These are phyloP conservation scores for Xiphophorus maculatus DNA, from an alignment of 2,113 vertebrate genomes.

Conservation along the genomic window DNA sequence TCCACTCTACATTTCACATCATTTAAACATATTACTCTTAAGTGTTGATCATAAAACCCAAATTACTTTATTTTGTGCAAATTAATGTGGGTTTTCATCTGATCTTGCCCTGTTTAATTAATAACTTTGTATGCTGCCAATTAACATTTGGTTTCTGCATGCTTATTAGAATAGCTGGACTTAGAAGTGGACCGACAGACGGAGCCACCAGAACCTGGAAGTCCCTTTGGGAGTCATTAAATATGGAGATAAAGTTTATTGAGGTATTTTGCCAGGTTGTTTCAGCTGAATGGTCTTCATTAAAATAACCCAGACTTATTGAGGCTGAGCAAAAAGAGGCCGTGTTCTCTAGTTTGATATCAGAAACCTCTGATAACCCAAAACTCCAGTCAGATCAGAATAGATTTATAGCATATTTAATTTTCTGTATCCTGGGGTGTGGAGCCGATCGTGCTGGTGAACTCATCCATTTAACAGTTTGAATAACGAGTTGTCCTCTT, in stretches of 20 bases:
- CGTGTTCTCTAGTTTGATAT: slow-evolving; percentile 44
- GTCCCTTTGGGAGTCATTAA: slow-evolving; percentile 70
- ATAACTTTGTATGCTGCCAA: slow-evolving; percentile 12
- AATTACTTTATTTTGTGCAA: not conserved
- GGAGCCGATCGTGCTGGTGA: slow-evolving; percentile 40
- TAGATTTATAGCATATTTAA: slow-evolving; percentile 46
- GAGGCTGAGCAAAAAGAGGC: slow-evolving; percentile 42
- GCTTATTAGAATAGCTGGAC: slow-evolving; percentile 32
- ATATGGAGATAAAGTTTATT: slow-evolving; percentile 55
- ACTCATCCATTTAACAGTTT: slow-evolving; percentile 66
- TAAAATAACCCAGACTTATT: slow-evolving; percentile 58
- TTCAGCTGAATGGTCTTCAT: slow-evolving; percentile 62
- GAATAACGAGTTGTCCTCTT: slow-evolving; percentile 68
- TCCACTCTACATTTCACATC: not conserved
- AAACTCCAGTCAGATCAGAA: slow-evolving; percentile 47
- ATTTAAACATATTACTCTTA: not conserved
- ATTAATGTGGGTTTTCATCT: not conserved
- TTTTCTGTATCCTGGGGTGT: slow-evolving; percentile 31
- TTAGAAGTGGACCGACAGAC: slow-evolving; percentile 31
- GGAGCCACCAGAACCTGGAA: slow-evolving; percentile 44
- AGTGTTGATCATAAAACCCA: not conserved
- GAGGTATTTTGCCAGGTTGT: slow-evolving; percentile 59
- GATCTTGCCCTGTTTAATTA: slow-evolving; percentile 11
- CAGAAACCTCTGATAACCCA: slow-evolving; percentile 44
- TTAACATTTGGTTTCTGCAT: slow-evolving; percentile 17